A percentile compares a stretch with the other conserved stretches of the same genome.
Conservation (phyloP, 2,797 vertebrate genomes). For the Eulemur albifrons region DNA sequence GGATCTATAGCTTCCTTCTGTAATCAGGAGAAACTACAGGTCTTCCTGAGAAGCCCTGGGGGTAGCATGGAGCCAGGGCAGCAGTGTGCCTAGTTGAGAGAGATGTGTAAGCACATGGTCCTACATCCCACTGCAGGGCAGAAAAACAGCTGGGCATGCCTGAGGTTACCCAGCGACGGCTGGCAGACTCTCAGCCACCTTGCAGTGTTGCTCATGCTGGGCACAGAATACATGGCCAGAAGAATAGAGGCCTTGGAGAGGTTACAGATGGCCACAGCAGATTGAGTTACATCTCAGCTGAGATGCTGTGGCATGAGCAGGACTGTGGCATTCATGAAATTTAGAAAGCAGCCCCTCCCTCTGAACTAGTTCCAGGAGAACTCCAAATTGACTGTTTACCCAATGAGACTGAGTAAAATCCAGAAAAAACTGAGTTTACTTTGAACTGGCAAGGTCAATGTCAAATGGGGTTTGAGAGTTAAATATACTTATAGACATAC, state of each 20-base stretch:
- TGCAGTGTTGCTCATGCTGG: background rate
- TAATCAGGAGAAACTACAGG: background rate
- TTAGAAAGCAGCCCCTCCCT: background rate
- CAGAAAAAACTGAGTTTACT: background rate
- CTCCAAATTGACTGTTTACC: background rate
- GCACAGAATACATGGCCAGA: background rate
- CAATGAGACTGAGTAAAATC: background rate
- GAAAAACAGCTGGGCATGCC: background rate
- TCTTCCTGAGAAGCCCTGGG: background rate
- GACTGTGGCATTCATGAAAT: background rate
- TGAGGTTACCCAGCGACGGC: background rate
- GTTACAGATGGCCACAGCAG: background rate
- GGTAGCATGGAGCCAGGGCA: background rate
- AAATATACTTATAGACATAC: slow-evolving; percentile 36
- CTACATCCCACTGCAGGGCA: background rate
- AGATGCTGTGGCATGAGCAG: background rate
- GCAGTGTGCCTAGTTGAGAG: background rate
- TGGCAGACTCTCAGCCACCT: background rate
- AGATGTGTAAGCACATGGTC: background rate
- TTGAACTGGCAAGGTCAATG: background rate
- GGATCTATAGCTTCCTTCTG: background rate
- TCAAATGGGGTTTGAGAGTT: slow-evolving; percentile 46
- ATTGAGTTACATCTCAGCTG: background rate
- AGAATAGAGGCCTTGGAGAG: background rate
- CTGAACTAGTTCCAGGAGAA: background rate